Evolutionary conservation across 2,113 vertebrate species (phyloP), one percentile per base, ranked within the genome.

Genomic region (Antidorcas marsupialis): DNA sequence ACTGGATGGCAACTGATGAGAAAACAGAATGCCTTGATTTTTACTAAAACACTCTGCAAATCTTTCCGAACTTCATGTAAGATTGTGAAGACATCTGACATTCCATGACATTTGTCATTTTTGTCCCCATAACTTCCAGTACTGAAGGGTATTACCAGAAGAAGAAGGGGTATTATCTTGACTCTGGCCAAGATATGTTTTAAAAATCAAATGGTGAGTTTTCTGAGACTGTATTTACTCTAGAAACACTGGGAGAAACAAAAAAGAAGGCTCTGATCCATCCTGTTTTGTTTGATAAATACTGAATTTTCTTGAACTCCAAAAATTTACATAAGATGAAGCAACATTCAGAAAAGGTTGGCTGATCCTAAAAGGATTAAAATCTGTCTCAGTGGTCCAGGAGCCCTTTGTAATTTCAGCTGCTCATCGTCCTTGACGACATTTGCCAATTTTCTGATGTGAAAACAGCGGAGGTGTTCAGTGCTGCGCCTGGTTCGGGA

Each of bases 281-380:
- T 98, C 91, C 93, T 95, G 97, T 94, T 98, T 97, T 71, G 30
- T 83, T 97, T 93, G 93, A 98, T 98, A 97, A 98, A 98, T 95
- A 97, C 98, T 91, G 97, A 97, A 92, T 74, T 83, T 98, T 96
- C 98, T 95, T 98, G 89, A 98, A 98, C 93, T 97, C 94, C 67
- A 81, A 21, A 53, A 92, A 98, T 98, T 98, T 98, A 89, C 97
- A 93, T 97, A 98, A 98, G 71, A 97, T 85, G 96, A 98, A 98
- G 97, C 86, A 97, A 98, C 95, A 97, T 97, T 98, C 96, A 93
- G 95, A 97, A 98, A 98, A 98, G 95, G 93, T 60, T 98, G 97
- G 94, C 93, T 97, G 92, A 92, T 96, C 96, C 97, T 96, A 89
- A 98, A 98, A 98, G 95, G 97, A 97, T 33, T 96, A 78, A 87